These are phyloP conservation scores for Pseudomyrmex flavicornis DNA, from an alignment of 1,140 invertebrate genomes.

Conservation along the genomic window DNA sequence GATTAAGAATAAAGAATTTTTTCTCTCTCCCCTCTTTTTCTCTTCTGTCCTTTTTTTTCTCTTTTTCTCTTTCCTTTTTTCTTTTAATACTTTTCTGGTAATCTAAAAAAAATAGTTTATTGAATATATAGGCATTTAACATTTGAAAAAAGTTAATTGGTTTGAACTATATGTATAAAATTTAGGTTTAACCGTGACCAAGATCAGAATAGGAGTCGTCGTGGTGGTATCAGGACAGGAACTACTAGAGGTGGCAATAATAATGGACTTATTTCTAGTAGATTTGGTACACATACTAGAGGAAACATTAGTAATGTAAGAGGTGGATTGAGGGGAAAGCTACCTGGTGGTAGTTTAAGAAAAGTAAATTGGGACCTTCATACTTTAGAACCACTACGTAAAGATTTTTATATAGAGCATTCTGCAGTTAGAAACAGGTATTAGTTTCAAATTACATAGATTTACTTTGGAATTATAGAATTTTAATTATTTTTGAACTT, in stretches of 20 bases:
- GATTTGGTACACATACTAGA: slow-evolving; percentile 82
- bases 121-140: neutral
- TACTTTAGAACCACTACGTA: slow-evolving; percentile 88
- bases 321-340: slow-evolving; percentile 79
- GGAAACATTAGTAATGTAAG: slow-evolving; percentile 79
- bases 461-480: neutral
- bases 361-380: slow-evolving; percentile 89
- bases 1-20: no score
- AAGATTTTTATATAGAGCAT: slow-evolving; percentile 90
- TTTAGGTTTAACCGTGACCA: slow-evolving; percentile 81
- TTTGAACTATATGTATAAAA: slow-evolving; percentile 20
- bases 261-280: slow-evolving; percentile 75
- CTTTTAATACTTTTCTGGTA: no score
- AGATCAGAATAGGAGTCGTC: slow-evolving; percentile 77
- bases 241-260: slow-evolving; percentile 79
- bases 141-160: neutral
- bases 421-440: slow-evolving; percentile 86
- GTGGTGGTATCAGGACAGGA: slow-evolving; percentile 81
- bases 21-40: no score
- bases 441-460: slow-evolving; percentile 22
- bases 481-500: slow-evolving; percentile 15
- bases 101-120: neutral
- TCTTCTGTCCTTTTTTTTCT: no score
- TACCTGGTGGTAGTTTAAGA: slow-evolving; percentile 86
- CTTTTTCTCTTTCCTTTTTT: no score